phyloP scores from a whole-genome alignment of 2,113 vertebrate species.

The Coptodon bakossiorum region DNA sequence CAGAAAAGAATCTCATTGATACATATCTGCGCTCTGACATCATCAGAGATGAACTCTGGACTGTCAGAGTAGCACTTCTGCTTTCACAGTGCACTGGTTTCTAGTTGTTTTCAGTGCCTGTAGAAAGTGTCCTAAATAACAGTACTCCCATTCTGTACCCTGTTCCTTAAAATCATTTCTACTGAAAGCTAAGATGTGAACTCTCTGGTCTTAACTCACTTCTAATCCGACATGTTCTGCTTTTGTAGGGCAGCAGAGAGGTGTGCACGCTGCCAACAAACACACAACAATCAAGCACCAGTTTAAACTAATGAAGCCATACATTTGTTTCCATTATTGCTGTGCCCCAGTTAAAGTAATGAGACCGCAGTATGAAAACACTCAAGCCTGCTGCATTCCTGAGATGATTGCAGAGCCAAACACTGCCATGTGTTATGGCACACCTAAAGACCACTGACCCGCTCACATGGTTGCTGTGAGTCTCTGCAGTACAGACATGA shows the following conservation, averaged over 20 bases:
- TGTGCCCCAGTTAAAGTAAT: not conserved
- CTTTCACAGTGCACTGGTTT: accelerated
- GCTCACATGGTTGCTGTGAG: not conserved
- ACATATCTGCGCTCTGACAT: not conserved
- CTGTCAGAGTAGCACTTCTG: not conserved
- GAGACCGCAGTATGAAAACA: not conserved
- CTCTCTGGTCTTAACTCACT: not conserved
- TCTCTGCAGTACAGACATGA: constrained; percentile 5
- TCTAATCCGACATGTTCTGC: not conserved
- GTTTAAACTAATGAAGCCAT: constrained; percentile 9
- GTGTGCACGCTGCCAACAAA: not conserved
- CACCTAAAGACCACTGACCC: not conserved
- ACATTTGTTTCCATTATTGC: constrained; percentile 24
- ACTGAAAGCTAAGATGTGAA: not conserved
- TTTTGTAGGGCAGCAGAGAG: not conserved
- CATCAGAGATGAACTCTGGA: not conserved
- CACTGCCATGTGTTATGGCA: not conserved
- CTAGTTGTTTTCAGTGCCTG: not conserved
- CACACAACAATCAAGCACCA: not conserved
- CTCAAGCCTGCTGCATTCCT: constrained; percentile 2
- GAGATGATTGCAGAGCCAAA: not conserved
- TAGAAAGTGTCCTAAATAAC: not conserved
- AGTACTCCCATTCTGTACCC: not conserved
- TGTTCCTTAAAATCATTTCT: not conserved
- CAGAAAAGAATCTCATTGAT: not conserved